Evolutionary conservation across 2,888 invertebrate species (phyloP), one percentile per base, ranked within the genome.

Genomic region (Malthinus flaveolus): DNA sequence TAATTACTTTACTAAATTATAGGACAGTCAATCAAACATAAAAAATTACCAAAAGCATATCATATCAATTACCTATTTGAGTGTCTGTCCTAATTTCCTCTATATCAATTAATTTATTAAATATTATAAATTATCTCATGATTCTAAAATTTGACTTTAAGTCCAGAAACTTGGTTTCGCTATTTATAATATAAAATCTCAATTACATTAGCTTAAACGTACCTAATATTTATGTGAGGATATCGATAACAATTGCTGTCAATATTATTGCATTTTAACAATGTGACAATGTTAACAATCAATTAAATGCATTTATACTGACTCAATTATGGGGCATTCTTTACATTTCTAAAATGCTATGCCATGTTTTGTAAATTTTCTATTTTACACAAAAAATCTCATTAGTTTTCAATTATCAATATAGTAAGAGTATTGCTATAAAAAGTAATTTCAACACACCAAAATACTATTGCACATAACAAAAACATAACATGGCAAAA

Each of bases 201-300:
- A 64, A 53, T 67, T 62, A 63, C 56, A 59, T 61, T 63, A 62
- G 54, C 57, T 59, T 63, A 68, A 69, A 66, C 67, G 61, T 61
- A 66, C 68, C 70, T 65, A 71, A 42, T n/a, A 13, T 13, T 37
- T 37, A 42, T 42, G 69, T 68, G 64, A 71, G 70, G 72, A 74
- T 71, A 71, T 70, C 65, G 63, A 68, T 73, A 74, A 74, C 74
- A 74, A 73, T 71, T 74, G 72, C 74, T 69, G 71, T 71, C 63
- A 66, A 71, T 67, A 69, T 71, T 71, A 73, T 73, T 73, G 69
- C 70, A 70, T 72, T 66, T 64, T 70, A 71, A 72, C 71, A 71
- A 69, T 70, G 69, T 68, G 69, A 69, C 67, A 69, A 71, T 69
- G 68, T 70, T 69, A 71, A 71, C 70, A 70, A 23, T 23, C 23